Conservation (phyloP, 1,140 invertebrate species). For the Heterodera carotae region DNA sequence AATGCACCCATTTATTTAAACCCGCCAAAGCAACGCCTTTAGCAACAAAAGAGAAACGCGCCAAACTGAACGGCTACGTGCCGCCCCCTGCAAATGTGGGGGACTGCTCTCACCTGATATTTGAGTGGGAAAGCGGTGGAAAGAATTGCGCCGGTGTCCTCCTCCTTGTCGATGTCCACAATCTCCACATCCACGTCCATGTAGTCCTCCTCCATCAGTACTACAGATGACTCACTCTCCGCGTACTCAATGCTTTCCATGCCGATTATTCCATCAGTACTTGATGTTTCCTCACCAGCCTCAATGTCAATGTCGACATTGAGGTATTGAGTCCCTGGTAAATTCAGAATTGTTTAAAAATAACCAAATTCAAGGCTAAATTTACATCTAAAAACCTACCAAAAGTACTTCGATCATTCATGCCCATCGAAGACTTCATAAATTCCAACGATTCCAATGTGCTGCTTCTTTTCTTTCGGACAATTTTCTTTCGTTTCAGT, state of each 20-base stretch:
- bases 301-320: conserved; percentile 44
- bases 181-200: conserved; percentile 40
- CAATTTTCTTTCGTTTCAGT: conserved; percentile 5
- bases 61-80: too few relatives aligned
- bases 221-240: conserved; percentile 39
- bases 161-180: conserved; percentile 33
- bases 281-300: conserved; percentile 41
- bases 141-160: conserved; percentile 32
- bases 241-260: conserved; percentile 36
- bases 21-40: too few relatives aligned
- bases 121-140: conserved; percentile 22
- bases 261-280: conserved; percentile 40
- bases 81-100: too few relatives aligned
- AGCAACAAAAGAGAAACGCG: too few relatives aligned
- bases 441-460: neutral
- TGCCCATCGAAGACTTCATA: neutral
- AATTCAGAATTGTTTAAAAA: conserved; percentile 8
- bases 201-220: conserved; percentile 32
- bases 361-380: too few relatives aligned
- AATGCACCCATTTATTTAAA: too few relatives aligned
- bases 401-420: conserved; percentile 28
- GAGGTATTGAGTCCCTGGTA: conserved; percentile 36
- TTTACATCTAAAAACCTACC: neutral
- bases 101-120: conserved; percentile 20
- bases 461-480: conserved; percentile 7